Conservation (phyloP, 2,113 vertebrate genomes). For the Corythornis madagascariensis region DNA sequence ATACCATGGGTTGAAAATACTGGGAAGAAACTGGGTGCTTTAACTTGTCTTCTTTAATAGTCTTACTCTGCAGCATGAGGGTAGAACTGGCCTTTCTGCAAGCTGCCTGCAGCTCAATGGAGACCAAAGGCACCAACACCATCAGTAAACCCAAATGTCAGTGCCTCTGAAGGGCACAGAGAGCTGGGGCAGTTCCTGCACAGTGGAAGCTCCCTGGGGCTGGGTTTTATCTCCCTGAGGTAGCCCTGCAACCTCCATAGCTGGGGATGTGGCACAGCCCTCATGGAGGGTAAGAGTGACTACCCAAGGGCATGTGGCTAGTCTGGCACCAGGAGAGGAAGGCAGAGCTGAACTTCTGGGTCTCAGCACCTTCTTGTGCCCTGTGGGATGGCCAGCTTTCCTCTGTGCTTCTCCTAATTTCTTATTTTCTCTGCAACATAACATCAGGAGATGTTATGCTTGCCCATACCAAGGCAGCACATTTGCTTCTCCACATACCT, state of each 20-base stretch:
- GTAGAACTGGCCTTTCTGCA: neutral
- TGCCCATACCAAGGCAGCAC: rapidly evolving
- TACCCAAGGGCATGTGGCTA: rapidly evolving
- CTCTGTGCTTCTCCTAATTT: rapidly evolving
- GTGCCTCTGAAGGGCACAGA: neutral
- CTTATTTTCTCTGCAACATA: neutral
- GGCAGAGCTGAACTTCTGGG: neutral
- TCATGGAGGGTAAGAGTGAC: rapidly evolving
- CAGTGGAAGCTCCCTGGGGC: neutral
- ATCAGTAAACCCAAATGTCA: neutral
- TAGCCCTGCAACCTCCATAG: neutral
- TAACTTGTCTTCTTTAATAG: rapidly evolving
- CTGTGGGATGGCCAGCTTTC: neutral
- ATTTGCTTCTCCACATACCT: rapidly evolving
- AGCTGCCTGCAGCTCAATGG: neutral
- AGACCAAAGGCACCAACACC: neutral
- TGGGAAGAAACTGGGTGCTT: neutral
- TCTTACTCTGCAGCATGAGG: rapidly evolving
- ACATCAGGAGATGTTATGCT: neutral
- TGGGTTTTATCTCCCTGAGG: neutral
- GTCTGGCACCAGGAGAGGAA: neutral
- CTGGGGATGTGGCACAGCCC: neutral
- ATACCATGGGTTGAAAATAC: rapidly evolving
- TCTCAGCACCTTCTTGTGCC: neutral
- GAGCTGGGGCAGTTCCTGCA: neutral